These are phyloP conservation scores for Blera fallax DNA, from an alignment of 2,888 invertebrate species.

Conservation along the genomic window DNA sequence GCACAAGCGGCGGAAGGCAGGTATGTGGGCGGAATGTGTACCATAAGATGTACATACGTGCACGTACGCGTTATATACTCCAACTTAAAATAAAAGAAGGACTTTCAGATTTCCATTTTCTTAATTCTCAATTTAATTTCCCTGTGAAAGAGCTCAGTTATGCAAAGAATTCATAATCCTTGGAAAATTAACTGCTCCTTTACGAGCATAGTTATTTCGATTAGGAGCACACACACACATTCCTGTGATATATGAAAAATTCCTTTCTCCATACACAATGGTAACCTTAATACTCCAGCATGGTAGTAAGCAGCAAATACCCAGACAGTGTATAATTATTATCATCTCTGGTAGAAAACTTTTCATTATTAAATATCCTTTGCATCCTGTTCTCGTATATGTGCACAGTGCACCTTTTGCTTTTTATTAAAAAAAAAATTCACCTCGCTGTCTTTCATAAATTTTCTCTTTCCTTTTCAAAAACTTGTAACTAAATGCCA, in stretches of 20 bases:
- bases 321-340: neutral
- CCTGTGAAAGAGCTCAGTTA: too few relatives aligned
- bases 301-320: neutral
- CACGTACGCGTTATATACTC: too few relatives aligned
- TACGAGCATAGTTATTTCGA: neutral
- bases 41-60: too few relatives aligned
- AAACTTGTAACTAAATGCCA: neutral
- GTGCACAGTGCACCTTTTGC: neutral
- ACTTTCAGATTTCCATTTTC: too few relatives aligned
- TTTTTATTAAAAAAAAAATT: neutral
- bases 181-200: too few relatives aligned
- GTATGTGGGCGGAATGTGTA: too few relatives aligned
- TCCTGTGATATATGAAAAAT: neutral
- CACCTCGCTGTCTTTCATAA: neutral
- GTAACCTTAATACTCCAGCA: neutral
- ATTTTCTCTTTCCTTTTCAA: neutral
- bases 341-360: neutral
- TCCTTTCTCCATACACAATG: neutral
- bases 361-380: neutral
- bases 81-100: too few relatives aligned
- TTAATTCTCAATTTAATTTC: too few relatives aligned
- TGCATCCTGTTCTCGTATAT: neutral
- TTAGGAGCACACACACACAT: neutral
- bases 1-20: too few relatives aligned
- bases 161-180: too few relatives aligned